Evolutionary conservation across 2,113 vertebrate species (phyloP).

Genomic region (Corydoras sp.): DNA sequence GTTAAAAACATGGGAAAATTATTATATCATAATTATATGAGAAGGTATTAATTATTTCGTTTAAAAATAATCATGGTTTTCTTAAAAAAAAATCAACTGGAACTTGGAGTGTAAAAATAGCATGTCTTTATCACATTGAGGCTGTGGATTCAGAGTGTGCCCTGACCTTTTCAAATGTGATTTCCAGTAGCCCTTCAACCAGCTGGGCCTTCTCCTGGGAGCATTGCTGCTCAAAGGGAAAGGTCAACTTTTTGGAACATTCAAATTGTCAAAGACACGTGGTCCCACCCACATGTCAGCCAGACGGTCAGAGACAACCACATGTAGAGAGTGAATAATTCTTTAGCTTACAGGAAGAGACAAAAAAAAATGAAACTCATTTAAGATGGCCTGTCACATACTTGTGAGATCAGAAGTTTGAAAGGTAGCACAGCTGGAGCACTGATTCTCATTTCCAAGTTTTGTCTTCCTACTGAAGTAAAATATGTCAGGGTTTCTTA

Average conservation of each 20-base stretch:
- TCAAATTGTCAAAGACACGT: slow-evolving; percentile 3
- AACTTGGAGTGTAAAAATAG: slow-evolving; percentile 23
- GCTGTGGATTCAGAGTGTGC: slow-evolving; percentile 24
- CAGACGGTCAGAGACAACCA: slow-evolving; percentile 4
- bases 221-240: slow-evolving; percentile 30
- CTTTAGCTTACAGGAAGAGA: background rate
- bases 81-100: background rate
- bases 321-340: background rate
- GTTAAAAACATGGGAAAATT: no score
- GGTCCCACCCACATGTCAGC: slow-evolving; percentile 8
- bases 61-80: no score
- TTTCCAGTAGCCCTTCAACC: slow-evolving; percentile 30
- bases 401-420: no score
- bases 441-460: background rate
- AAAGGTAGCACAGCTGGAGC: background rate
- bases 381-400: no score
- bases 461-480: background rate
- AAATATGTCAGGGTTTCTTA: background rate
- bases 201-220: slow-evolving; percentile 32
- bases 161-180: slow-evolving; percentile 41
- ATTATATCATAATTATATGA: no score
- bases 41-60: no score
- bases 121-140: slow-evolving; percentile 5
- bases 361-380: slow-evolving; percentile 1
- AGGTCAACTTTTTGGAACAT: slow-evolving; percentile 39